Percentiles rank a stretch among this genome's conserved stretches.
These are phyloP conservation scores for Rhineura floridana DNA, from an alignment of 2,113 vertebrate species.

Conservation along the genomic window DNA sequence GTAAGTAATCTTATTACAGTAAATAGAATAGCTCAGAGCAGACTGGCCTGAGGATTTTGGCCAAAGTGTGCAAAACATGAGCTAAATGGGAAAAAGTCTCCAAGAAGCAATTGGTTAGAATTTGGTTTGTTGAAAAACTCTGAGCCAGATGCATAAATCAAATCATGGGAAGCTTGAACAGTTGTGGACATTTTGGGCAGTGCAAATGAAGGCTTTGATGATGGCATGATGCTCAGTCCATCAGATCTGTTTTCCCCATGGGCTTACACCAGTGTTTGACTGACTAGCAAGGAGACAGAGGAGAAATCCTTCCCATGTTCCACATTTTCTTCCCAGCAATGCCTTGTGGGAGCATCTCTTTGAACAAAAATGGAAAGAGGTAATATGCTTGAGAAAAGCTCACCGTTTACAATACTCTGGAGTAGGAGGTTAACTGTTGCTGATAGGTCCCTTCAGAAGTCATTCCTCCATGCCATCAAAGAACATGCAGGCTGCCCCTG, in stretches of 20 bases:
- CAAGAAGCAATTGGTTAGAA: conserved; percentile 6
- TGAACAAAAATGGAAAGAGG: not conserved
- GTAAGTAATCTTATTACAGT: not conserved
- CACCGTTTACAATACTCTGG: not conserved
- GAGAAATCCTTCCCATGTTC: not conserved
- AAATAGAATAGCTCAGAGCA: not conserved
- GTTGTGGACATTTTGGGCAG: not conserved
- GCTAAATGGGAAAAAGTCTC: not conserved
- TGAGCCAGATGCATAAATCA: not conserved
- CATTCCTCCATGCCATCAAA: not conserved
- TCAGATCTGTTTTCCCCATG: not conserved
- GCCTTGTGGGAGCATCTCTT: not conserved
- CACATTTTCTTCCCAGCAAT: not conserved
- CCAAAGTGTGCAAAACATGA: not conserved
- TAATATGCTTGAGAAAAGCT: not conserved
- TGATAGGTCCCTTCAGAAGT: not conserved
- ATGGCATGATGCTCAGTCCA: not conserved
- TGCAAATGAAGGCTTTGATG: not conserved
- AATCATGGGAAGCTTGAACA: not conserved
- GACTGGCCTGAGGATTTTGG: not conserved
- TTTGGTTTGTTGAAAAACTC: not conserved
- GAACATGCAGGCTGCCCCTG: not conserved
- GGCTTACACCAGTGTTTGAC: not conserved
- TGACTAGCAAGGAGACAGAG: not conserved
- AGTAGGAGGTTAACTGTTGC: not conserved